A percentile compares a stretch with the other conserved stretches of the same genome.
Conservation (phyloP, 53 echinoderm and acorn worm genomes). For the Astropecten irregularis region DNA sequence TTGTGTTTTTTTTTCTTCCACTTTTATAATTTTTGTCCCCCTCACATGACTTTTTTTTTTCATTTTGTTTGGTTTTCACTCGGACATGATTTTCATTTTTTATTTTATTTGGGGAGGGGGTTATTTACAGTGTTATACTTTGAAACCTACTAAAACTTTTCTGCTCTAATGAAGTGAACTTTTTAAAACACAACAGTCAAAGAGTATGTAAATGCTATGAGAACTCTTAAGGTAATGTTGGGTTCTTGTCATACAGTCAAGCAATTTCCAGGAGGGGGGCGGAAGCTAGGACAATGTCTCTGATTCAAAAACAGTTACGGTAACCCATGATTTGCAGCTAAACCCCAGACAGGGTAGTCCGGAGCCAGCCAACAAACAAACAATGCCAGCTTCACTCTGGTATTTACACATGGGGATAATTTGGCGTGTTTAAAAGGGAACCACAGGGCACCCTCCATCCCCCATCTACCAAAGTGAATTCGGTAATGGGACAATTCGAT, state of each 20-base stretch:
- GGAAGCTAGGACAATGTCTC: too few relatives aligned
- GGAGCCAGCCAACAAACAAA: not conserved
- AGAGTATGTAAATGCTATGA: not conserved
- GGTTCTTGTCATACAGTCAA: not conserved
- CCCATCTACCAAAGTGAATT: too few relatives aligned
- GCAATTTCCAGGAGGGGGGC: too few relatives aligned
- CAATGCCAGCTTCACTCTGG: not conserved
- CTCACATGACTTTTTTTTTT: constrained; percentile 17
- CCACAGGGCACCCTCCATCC: too few relatives aligned
- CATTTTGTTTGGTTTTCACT: constrained; percentile 11
- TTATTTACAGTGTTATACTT: constrained; percentile 28
- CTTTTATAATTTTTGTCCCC: constrained; percentile 27
- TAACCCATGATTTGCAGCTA: too few relatives aligned
- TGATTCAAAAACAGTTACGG: too few relatives aligned
- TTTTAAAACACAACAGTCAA: constrained; percentile 31
- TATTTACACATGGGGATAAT: too few relatives aligned
- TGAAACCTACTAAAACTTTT: too few relatives aligned
- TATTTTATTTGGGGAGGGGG: not conserved
- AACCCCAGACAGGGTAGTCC: too few relatives aligned
- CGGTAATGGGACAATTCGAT: too few relatives aligned
- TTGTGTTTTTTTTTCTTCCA: not conserved
- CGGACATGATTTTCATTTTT: constrained; percentile 21
- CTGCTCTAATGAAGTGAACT: constrained; percentile 18
- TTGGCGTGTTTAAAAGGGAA: too few relatives aligned
- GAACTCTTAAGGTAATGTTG: not conserved